Evolutionary conservation across 2,888 invertebrate species (phyloP), one percentile per base, ranked within the genome.

Genomic region (Brenthis daphne): DNA sequence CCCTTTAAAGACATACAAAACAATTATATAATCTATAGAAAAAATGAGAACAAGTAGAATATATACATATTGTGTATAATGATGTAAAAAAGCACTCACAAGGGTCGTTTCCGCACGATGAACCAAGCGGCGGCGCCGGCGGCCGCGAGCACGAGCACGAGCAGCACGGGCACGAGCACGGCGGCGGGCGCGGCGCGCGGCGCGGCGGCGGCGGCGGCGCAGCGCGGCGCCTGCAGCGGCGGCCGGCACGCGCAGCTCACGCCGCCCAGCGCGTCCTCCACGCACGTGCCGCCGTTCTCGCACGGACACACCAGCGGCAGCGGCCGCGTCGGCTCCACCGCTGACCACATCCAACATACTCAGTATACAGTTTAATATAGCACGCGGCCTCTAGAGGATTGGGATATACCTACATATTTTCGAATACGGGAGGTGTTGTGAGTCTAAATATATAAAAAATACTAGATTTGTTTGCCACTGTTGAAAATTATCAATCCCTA

Each of bases 241-340:
- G 72, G 94, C 88, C 64, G 93, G 94, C 94, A 82, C 80, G 94
- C 94, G 88, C 99, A 99, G 47, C 82, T 80, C 70, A 97, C 87
- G 64, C 50, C 71, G 94, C 94, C 20, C 93, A 88, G 93, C 6
- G 87, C 90, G 1, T 88, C 89, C 51, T 79, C 81, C 47, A 86
- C 85, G 86, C 98, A 98, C 64, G 94, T 84, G 51, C 98, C 98
- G 67, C 98, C 97, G 85, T 98, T 98, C 85, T 96, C 94, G 86
- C 99, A 99, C 61, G 94, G 94, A 77, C 99, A 99, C 56, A 96
- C 93, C 77, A 95, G 94, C 2, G 97, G 98, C 70, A 94, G 93
- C 0, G 97, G 95, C 64, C 96, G 94, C 60, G 95, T 94, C 12
- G 94, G 86, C 84, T 98, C 98, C 60, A 95, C 95, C 0, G 96